Evolutionary conservation across 2,888 invertebrate species (phyloP).

Genomic region (Drosophila histrio): DNA sequence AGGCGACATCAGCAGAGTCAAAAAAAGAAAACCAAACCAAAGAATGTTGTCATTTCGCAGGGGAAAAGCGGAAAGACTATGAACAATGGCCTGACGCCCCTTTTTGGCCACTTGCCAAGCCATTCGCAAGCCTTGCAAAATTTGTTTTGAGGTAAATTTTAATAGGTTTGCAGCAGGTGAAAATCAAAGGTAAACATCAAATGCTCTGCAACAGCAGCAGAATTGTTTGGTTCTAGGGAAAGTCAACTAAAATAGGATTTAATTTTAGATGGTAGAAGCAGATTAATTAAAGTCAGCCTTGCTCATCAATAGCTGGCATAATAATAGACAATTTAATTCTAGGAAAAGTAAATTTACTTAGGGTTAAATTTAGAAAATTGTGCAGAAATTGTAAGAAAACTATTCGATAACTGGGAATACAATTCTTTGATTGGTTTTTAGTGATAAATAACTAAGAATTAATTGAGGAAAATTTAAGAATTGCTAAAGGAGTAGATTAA

Average conservation of each 20-base stretch:
- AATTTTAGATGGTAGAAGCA: too few relatives aligned
- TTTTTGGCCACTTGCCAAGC: constrained; percentile 53
- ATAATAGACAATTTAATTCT: too few relatives aligned
- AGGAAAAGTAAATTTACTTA: background rate
- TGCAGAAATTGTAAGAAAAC: too few relatives aligned
- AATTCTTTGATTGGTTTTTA: too few relatives aligned
- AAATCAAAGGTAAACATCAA: constrained; percentile 19
- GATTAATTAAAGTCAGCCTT: too few relatives aligned
- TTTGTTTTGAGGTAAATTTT: constrained; percentile 23
- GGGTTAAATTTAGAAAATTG: background rate
- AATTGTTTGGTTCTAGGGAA: background rate
- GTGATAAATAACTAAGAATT: too few relatives aligned
- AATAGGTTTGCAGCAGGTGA: constrained; percentile 23
- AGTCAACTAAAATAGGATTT: background rate
- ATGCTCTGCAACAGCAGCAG: background rate
- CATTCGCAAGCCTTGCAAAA: constrained; percentile 35
- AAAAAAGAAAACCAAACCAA: constrained; percentile 10
- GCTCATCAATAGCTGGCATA: too few relatives aligned
- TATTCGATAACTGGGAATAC: too few relatives aligned
- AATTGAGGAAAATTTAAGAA: too few relatives aligned
- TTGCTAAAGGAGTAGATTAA: too few relatives aligned
- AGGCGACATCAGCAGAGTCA: constrained; percentile 12
- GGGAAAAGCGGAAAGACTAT: constrained; percentile 45
- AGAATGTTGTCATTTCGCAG: constrained; percentile 33
- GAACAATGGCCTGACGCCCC: constrained; percentile 23